These are phyloP conservation scores for Tetramorium alpestre DNA, from an alignment of 1,140 invertebrate genomes.

Conservation along the genomic window DNA sequence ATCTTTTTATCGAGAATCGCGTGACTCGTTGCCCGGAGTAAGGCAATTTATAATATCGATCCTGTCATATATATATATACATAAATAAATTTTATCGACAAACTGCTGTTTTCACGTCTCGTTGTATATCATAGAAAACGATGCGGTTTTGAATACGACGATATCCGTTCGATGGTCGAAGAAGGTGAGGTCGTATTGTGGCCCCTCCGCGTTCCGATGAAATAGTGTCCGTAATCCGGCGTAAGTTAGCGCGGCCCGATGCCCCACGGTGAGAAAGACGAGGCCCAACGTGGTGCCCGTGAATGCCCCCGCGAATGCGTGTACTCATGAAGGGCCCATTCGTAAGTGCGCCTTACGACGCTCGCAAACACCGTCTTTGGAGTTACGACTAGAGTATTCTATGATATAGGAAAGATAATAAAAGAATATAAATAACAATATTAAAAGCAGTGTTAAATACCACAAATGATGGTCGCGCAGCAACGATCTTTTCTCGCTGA, in stretches of 20 bases:
- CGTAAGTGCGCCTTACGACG: constrained; percentile 23
- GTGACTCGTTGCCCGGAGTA: not conserved
- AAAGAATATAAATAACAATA: not conserved
- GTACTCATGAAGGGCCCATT: constrained; percentile 29
- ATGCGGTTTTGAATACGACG: constrained; percentile 34
- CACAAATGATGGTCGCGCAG: too few relatives aligned
- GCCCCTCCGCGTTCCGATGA: constrained; percentile 62
- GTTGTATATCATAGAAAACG: constrained; percentile 30
- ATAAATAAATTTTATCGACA: constrained; percentile 31
- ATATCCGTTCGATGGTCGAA: constrained; percentile 1
- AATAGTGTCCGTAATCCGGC: constrained; percentile 74
- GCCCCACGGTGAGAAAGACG: constrained; percentile 75
- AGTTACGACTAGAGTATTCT: not conserved
- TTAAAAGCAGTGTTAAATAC: not conserved
- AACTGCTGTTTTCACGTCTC: constrained; percentile 23
- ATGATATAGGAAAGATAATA: not conserved
- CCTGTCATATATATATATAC: too few relatives aligned
- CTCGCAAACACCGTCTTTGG: not conserved
- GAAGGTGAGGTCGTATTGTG: constrained; percentile 35
- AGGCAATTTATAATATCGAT: constrained; percentile 11
- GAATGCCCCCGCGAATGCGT: constrained; percentile 29
- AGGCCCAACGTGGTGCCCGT: constrained; percentile 43
- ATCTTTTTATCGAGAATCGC: not conserved
- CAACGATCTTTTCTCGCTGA: not conserved
- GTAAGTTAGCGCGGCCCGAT: constrained; percentile 75